Percentiles rank a stretch among this genome's conserved stretches.
Conservation (phyloP, 2,113 vertebrate genomes). For the Cochlearius cochlearius region DNA sequence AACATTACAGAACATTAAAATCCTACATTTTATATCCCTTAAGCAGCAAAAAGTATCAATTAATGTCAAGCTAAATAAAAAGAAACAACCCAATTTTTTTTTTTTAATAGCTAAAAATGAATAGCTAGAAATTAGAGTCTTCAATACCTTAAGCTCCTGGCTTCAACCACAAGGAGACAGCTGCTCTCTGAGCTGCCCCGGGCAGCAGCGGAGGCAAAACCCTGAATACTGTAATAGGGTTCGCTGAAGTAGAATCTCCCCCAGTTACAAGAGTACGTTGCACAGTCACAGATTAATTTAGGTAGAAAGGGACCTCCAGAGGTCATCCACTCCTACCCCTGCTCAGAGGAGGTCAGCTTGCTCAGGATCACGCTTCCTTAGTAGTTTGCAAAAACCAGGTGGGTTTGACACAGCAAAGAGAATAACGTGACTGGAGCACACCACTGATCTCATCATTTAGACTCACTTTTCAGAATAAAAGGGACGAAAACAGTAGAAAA, state of each 20-base stretch:
- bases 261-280: not conserved
- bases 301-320: not conserved
- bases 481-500: not conserved
- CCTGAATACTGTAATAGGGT: not conserved
- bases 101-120: not conserved
- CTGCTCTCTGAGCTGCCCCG: not conserved
- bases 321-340: no score
- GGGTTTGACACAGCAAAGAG: not conserved
- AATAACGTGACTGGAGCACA: not conserved
- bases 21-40: not conserved
- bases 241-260: not conserved
- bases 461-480: not conserved
- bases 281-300: not conserved
- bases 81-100: not conserved
- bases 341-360: not conserved
- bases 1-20: slow-evolving; percentile 1
- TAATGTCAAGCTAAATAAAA: not conserved
- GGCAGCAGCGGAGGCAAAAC: not conserved
- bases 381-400: not conserved
- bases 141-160: not conserved
- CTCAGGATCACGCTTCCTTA: not conserved
- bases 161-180: not conserved
- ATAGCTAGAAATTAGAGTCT: not conserved
- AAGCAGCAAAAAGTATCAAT: not conserved
- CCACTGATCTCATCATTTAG: not conserved